These are phyloP conservation scores for Morinoia aosen DNA, from an alignment of 2,888 invertebrate species.

Conservation along the genomic window DNA sequence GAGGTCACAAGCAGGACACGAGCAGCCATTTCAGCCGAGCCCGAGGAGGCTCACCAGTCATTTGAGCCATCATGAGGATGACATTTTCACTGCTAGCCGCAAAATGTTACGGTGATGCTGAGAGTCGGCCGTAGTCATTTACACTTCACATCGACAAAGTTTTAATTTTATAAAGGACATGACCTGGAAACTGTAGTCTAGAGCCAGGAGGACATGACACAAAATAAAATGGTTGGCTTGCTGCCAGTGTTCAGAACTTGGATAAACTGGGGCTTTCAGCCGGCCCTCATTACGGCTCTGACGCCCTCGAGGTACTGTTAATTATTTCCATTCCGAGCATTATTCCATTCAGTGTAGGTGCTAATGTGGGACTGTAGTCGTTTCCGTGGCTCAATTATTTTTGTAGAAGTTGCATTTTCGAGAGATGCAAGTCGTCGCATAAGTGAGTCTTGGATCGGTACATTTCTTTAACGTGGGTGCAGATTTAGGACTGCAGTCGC, in stretches of 20 bases:
- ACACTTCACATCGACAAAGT: neutral
- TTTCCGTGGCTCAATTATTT: neutral
- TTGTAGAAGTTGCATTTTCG: neutral
- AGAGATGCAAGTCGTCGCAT: neutral
- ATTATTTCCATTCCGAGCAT: neutral
- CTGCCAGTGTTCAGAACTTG: neutral
- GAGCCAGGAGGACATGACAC: neutral
- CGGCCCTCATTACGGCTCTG: neutral
- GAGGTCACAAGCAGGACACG: neutral
- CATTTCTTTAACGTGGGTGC: no score
- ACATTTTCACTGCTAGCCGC: neutral
- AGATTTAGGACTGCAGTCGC: no score
- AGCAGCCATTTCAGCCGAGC: neutral
- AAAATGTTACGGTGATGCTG: neutral
- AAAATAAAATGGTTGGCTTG: slow-evolving; percentile 10
- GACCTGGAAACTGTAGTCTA: neutral
- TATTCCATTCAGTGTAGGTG: neutral
- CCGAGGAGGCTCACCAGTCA: neutral
- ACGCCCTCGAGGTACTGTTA: neutral
- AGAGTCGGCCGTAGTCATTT: neutral
- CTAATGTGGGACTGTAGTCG: neutral
- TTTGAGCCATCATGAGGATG: neutral
- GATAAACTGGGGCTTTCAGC: neutral
- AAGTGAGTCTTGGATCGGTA: neutral
- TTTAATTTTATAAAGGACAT: neutral